phyloP scores from a whole-genome alignment of 2,888 invertebrate genomes.

The Lampropteryx suffumata region DNA sequence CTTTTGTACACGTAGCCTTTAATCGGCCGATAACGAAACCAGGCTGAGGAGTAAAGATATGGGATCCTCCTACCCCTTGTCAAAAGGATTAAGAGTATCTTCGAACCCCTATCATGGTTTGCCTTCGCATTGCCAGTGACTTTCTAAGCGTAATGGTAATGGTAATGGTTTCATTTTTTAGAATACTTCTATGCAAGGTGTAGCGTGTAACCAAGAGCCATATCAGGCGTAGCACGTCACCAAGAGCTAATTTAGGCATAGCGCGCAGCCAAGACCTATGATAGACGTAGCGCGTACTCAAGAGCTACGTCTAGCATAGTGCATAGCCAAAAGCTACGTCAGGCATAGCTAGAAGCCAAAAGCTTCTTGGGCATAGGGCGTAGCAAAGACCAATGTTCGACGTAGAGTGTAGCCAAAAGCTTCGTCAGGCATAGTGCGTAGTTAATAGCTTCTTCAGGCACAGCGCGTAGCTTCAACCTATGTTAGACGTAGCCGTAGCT shows the following conservation, averaged over 20 bases:
- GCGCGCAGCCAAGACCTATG: background rate
- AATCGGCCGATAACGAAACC: conserved; percentile 20
- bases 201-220: too few species aligned
- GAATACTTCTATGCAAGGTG: too few species aligned
- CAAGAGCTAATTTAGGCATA: background rate
- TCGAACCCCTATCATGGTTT: conserved; percentile 18
- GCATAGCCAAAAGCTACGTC: background rate
- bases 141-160: background rate
- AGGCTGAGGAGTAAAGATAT: conserved; percentile 15
- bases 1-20: conserved; percentile 4
- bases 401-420: too few species aligned
- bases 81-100: conserved; percentile 22
- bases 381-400: too few species aligned
- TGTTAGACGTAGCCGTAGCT: too few species aligned
- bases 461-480: too few species aligned
- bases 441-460: too few species aligned
- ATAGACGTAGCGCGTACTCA: background rate
- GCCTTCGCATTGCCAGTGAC: conserved; percentile 4
- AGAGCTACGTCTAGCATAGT: background rate
- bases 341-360: background rate
- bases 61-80: conserved; percentile 20
- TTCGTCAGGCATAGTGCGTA: too few species aligned
- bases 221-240: background rate
- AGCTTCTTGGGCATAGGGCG: too few species aligned
- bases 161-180: background rate